phyloP scores from a whole-genome alignment of 2,888 invertebrate genomes.

The Diarsia mendica region DNA sequence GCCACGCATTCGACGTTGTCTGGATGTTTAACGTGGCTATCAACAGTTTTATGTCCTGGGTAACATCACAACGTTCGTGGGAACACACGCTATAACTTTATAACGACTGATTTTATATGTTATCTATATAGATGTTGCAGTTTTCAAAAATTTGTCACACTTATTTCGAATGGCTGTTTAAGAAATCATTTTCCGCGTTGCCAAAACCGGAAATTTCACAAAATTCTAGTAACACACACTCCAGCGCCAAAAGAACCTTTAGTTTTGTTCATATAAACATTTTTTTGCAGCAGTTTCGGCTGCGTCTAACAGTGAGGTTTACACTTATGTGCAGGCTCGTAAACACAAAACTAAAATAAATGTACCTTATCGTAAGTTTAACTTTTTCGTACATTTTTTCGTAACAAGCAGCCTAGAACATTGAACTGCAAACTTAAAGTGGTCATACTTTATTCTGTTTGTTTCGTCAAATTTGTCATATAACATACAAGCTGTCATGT shows the following conservation, averaged over 20 bases:
- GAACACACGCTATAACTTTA: constrained; percentile 46
- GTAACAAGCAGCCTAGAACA: background rate
- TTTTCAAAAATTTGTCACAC: background rate
- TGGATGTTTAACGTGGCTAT: constrained; percentile 47
- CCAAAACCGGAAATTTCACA: too few species aligned
- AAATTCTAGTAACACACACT: background rate
- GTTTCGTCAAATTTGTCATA: background rate
- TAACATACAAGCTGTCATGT: background rate
- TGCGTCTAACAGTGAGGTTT: background rate
- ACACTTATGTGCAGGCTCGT: background rate
- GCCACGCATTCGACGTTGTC: constrained; percentile 39
- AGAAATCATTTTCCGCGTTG: background rate
- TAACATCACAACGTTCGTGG: constrained; percentile 44
- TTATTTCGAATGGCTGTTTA: background rate
- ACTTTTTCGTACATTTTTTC: background rate
- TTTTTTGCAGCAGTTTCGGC: background rate
- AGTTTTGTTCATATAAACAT: accelerated
- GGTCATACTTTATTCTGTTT: background rate
- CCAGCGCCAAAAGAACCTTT: background rate
- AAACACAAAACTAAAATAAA: too few species aligned
- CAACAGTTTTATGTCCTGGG: constrained; percentile 48
- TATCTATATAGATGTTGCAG: too few species aligned
- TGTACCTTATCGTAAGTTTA: background rate
- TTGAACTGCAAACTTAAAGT: background rate
- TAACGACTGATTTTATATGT: constrained; percentile 4